Evolutionary conservation across 1,140 invertebrate genomes (phyloP).

Genomic region (Plodia interpunctella): DNA sequence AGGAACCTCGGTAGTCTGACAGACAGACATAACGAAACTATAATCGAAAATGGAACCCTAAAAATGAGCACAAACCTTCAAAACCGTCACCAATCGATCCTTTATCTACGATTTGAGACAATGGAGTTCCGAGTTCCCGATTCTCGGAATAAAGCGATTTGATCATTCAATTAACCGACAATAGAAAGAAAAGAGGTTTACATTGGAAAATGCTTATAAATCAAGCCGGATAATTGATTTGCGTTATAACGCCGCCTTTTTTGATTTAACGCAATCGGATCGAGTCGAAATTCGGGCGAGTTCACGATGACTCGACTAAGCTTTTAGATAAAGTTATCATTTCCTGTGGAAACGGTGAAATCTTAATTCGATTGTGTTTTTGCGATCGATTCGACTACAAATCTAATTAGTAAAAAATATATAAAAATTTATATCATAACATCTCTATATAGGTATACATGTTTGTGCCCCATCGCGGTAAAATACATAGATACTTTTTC

Average conservation of each 20-base stretch:
- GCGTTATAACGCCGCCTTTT: slow-evolving; percentile 25
- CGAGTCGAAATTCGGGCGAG: slow-evolving; percentile 13
- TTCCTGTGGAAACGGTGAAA: no score
- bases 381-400: no score
- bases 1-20: no score
- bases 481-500: no score
- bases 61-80: slow-evolving; percentile 7
- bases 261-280: slow-evolving; percentile 18
- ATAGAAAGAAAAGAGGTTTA: slow-evolving; percentile 64
- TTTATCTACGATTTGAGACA: slow-evolving; percentile 53
- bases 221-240: slow-evolving; percentile 43
- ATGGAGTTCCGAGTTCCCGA: slow-evolving; percentile 22
- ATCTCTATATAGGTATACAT: no score
- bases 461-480: no score
- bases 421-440: no score
- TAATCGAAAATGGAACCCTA: no score
- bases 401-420: no score
- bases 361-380: no score
- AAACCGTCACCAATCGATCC: slow-evolving; percentile 39
- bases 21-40: no score
- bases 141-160: slow-evolving; percentile 43
- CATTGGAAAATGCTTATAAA: slow-evolving; percentile 52
- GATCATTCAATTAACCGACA: slow-evolving; percentile 64
- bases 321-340: no score
- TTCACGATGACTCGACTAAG: not conserved